Percentiles rank a stretch among this genome's conserved stretches.
Evolutionary conservation across 2,888 invertebrate genomes (phyloP).

Genomic region (Trachelus stipa): DNA sequence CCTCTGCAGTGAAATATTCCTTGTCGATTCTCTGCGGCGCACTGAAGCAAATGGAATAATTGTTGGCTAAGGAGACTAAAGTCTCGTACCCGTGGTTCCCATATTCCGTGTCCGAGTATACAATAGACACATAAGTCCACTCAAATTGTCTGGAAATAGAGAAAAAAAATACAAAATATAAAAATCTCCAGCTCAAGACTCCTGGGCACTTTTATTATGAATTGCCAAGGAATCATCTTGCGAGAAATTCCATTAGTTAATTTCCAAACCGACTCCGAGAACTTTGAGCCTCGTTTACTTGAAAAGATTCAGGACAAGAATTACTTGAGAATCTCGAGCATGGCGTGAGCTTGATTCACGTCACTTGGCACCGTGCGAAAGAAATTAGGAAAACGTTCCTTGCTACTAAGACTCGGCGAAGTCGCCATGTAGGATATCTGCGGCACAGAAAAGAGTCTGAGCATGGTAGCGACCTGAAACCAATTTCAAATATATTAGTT

Average conservation of each 20-base stretch:
- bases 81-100: slow-evolving; percentile 69
- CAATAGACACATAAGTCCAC: slow-evolving; percentile 71
- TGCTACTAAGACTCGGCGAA: slow-evolving; percentile 69
- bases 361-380: slow-evolving; percentile 72
- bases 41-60: slow-evolving; percentile 69
- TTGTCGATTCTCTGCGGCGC: slow-evolving; percentile 66
- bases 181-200: background rate
- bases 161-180: background rate
- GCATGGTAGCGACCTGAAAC: slow-evolving; percentile 68
- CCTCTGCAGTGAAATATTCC: slow-evolving; percentile 60
- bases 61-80: slow-evolving; percentile 61
- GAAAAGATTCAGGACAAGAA: background rate
- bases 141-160: slow-evolving; percentile 62
- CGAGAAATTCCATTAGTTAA: too few relatives aligned
- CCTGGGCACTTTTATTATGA: too few relatives aligned
- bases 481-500: background rate
- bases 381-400: slow-evolving; percentile 69
- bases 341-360: slow-evolving; percentile 69
- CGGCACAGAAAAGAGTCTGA: slow-evolving; percentile 69
- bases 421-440: slow-evolving; percentile 72
- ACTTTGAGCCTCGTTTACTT: too few relatives aligned
- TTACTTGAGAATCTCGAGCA: slow-evolving; percentile 70
- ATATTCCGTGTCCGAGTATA: slow-evolving; percentile 71
- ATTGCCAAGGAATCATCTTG: too few relatives aligned
- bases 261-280: too few relatives aligned